Percentiles rank a stretch among this genome's conserved stretches.
Evolutionary conservation across 2,888 invertebrate species (phyloP).

Genomic region (Lepidocyrtoides sp.): DNA sequence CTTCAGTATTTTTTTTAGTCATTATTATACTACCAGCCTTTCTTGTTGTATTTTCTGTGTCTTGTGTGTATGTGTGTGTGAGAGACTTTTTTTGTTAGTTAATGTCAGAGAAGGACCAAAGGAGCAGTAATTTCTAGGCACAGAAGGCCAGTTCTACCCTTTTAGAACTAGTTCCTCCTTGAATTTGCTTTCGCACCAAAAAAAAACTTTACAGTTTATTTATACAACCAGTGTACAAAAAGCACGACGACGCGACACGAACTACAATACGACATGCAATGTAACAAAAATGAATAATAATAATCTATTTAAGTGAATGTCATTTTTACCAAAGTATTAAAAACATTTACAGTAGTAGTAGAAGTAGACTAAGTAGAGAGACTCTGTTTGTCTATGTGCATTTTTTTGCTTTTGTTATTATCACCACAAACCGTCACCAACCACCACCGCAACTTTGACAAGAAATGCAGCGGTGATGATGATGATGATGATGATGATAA

Average conservation of each 20-base stretch:
- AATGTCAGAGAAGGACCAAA: constrained; percentile 77
- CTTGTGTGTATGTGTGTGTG: not conserved
- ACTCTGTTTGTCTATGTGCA: not conserved
- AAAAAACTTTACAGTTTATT: constrained; percentile 20
- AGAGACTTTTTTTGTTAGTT: constrained; percentile 58
- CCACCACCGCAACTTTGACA: constrained; percentile 60
- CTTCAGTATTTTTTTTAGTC: not conserved
- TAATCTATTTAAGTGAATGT: constrained; percentile 69
- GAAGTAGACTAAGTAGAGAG: not conserved
- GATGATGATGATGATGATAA: constrained; percentile 26
- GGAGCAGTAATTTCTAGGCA: constrained; percentile 73
- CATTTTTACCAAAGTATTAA: constrained; percentile 31
- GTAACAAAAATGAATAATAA: constrained; percentile 62
- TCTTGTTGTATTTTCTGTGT: not conserved
- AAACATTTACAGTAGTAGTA: not conserved
- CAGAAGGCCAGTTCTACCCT: constrained; percentile 75
- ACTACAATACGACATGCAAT: too few species aligned
- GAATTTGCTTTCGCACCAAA: constrained; percentile 74
- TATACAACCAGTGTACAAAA: not conserved
- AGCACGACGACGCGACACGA: not conserved
- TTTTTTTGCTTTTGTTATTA: constrained; percentile 13
- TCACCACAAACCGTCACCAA: constrained; percentile 58
- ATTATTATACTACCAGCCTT: not conserved
- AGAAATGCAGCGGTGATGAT: constrained; percentile 21
- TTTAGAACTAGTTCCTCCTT: constrained; percentile 79